Evolutionary conservation across 53 echinoderm and acorn worm species (phyloP).

Genomic region (Echinarachnius parma): DNA sequence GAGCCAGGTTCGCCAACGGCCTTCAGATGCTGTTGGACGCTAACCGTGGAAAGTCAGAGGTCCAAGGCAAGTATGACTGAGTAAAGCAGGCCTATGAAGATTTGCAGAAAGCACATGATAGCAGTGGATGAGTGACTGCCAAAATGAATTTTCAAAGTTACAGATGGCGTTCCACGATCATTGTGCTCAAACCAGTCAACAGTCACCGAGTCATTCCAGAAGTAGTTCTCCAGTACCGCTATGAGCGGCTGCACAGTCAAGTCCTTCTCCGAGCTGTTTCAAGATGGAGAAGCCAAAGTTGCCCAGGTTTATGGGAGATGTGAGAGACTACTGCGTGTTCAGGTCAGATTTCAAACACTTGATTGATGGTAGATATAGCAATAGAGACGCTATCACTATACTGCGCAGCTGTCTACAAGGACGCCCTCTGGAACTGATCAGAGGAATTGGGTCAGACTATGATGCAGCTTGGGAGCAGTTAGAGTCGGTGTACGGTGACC

Average conservation of each 20-base stretch:
- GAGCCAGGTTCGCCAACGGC: background rate
- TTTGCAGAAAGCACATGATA: slow-evolving; percentile 12
- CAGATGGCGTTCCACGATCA: slow-evolving; percentile 11
- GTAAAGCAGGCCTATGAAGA: slow-evolving; percentile 4
- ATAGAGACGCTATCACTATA: slow-evolving; percentile 28
- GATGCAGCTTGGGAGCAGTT: slow-evolving; percentile 47
- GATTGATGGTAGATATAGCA: slow-evolving; percentile 20
- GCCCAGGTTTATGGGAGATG: slow-evolving; percentile 55
- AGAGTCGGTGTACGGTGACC: slow-evolving; percentile 55
- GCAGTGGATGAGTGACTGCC: slow-evolving; percentile 40
- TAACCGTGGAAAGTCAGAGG: background rate
- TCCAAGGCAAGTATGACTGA: background rate
- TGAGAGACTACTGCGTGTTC: slow-evolving; percentile 49
- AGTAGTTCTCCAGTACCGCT: background rate
- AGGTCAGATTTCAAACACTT: slow-evolving; percentile 47
- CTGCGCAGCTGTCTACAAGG: slow-evolving; percentile 45
- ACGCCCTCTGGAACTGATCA: slow-evolving; percentile 32
- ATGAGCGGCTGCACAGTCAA: background rate
- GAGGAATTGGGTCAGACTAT: slow-evolving; percentile 56
- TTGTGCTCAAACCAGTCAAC: background rate
- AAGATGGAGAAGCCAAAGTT: slow-evolving; percentile 54
- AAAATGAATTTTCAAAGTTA: slow-evolving; percentile 23
- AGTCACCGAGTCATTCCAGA: no score
- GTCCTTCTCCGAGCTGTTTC: background rate
- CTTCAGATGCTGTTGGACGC: background rate